Evolutionary conservation across 1,140 invertebrate genomes (phyloP), one percentile per base, ranked within the genome.

Genomic region (Drosophila pseudoobscura): DNA sequence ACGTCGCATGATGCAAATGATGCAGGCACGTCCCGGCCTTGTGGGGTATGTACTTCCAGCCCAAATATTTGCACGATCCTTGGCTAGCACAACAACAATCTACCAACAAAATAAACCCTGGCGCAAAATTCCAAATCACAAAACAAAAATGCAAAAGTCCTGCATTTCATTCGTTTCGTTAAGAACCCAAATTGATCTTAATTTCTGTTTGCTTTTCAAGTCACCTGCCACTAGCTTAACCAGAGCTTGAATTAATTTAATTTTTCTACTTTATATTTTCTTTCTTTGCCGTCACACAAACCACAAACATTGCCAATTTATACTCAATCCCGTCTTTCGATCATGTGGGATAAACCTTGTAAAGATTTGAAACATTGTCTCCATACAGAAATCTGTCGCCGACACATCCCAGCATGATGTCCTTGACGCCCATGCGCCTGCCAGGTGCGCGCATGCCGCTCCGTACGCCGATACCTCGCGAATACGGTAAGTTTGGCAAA

Each of bases 1-100:
- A 92, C 94, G 97, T 80, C 94, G 97, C 92, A 97, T 98, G 96
- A 96, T 97, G 95, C 96, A 97, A 92, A 97, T 97, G 94, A 96
- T 97, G 92, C 96, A 97, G 92, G 94, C 95, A 83, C 94, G 96
- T 89, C 95, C 95, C 63, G 94, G 94, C 47, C 66, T 91, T 50
- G 89, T 92, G 80, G 95, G 96, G 95, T 96, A 93, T 93, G 93
- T 92, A 39, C 9, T 43, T 20, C 17, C 7, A n/a, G 39, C 7
- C 17, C 1, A 17, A 17, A 17, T 17, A 20, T 20, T 2, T 29
- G 2, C 29, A 31, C 29, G 29, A 31, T 56, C 22, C 49, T 65
- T 62, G 63, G 65, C 59, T 65, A 82, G 57, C 72, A 80, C 56
- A 65, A 60, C 64, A 60, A 57, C 15, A 58, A 13, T 2, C 17